A percentile compares a stretch with the other conserved stretches of the same genome.
These are phyloP conservation scores for Cherax destructor DNA, from an alignment of 1,140 invertebrate genomes.

Conservation along the genomic window DNA sequence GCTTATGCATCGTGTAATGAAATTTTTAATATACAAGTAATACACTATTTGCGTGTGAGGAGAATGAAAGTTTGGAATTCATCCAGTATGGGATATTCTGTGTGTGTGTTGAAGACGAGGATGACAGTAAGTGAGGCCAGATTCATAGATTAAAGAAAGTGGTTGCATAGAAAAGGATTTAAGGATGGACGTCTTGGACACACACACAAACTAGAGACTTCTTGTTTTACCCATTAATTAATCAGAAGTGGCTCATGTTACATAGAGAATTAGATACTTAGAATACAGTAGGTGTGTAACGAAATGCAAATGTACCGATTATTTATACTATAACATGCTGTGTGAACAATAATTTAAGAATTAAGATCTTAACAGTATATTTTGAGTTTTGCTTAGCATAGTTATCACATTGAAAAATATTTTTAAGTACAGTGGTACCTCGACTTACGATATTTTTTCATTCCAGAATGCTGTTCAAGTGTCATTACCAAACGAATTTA, in stretches of 20 bases:
- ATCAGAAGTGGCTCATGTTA: not conserved
- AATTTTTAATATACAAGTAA: no score
- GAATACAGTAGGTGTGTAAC: not conserved
- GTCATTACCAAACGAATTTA: no score
- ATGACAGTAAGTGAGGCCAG: no score
- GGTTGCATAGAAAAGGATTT: not conserved
- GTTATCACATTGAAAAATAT: not conserved
- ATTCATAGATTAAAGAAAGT: not conserved
- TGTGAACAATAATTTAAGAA: not conserved
- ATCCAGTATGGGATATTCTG: no score
- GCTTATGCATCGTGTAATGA: no score
- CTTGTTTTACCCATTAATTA: not conserved
- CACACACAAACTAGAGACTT: no score
- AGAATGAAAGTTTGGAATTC: no score
- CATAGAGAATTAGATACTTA: not conserved
- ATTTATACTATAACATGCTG: not conserved
- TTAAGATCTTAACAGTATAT: not conserved
- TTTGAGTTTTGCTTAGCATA: not conserved
- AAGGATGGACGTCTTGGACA: not conserved
- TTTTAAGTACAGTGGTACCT: no score
- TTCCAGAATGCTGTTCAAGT: no score
- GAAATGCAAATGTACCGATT: not conserved
- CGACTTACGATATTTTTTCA: no score
- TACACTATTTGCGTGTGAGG: no score
- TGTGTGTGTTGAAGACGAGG: no score